phyloP scores from a whole-genome alignment of 2,113 vertebrate genomes.

The Cairina moschata region DNA sequence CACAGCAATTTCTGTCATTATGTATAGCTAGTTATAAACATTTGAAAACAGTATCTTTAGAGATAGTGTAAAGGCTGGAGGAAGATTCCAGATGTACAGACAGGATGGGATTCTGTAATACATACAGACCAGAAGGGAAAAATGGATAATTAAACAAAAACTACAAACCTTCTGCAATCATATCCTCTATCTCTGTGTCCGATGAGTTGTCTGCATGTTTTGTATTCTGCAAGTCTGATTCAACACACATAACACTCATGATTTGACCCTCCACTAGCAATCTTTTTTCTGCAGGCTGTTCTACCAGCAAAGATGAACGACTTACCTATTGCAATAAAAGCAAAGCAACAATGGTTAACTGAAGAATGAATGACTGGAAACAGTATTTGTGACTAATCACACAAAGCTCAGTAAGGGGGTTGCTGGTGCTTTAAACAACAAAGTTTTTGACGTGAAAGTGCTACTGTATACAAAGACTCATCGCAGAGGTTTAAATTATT shows the following conservation, averaged over 20 bases:
- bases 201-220: conserved; percentile 88
- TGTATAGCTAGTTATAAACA: background rate
- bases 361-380: background rate
- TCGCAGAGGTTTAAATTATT: background rate
- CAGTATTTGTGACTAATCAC: background rate
- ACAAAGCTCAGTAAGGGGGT: background rate
- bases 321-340: conserved; percentile 79
- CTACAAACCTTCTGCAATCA: conserved; percentile 84
- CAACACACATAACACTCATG: conserved; percentile 80
- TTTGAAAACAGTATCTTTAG: background rate
- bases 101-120: background rate
- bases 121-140: background rate
- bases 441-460: background rate
- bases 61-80: background rate
- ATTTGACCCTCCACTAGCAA: conserved; percentile 83
- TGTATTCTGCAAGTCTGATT: conserved; percentile 82
- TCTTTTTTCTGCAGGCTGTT: conserved; percentile 84
- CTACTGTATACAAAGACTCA: background rate
- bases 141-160: conserved; percentile 4
- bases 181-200: conserved; percentile 89
- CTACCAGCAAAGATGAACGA: conserved; percentile 82
- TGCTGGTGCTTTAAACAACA: background rate
- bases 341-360: conserved; percentile 27
- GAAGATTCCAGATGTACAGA: background rate
- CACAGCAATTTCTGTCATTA: background rate